phyloP scores from a whole-genome alignment of 2,888 invertebrate genomes.

The Yponomeuta malinellus region DNA sequence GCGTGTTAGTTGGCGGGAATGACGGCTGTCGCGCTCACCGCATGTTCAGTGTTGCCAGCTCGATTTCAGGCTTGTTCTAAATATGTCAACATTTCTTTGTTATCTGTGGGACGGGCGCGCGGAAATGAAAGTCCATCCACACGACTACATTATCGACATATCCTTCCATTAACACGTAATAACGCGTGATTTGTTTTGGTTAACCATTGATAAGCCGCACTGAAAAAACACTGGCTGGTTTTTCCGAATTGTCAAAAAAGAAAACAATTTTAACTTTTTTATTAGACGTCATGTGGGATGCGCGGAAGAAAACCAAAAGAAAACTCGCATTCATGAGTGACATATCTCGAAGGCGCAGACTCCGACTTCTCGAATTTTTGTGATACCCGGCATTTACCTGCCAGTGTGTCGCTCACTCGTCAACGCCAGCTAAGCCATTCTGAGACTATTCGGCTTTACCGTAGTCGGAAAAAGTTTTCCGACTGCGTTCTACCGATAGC shows the following conservation, averaged over 20 bases:
- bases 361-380: slow-evolving; percentile 19
- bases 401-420: slow-evolving; percentile 42
- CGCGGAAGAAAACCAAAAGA: slow-evolving; percentile 51
- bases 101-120: slow-evolving; percentile 64
- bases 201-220: not conserved
- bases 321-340: slow-evolving; percentile 60
- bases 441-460: slow-evolving; percentile 30
- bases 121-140: slow-evolving; percentile 73
- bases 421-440: slow-evolving; percentile 48
- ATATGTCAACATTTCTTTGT: slow-evolving; percentile 75
- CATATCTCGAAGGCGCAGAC: slow-evolving; percentile 57
- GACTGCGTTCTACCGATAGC: slow-evolving; percentile 51
- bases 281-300: slow-evolving; percentile 19
- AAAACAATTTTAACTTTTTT: slow-evolving; percentile 42
- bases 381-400: slow-evolving; percentile 50
- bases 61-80: slow-evolving; percentile 76
- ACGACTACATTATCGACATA: slow-evolving; percentile 59
- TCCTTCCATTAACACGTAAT: slow-evolving; percentile 51
- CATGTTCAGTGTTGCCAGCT: slow-evolving; percentile 43
- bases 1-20: slow-evolving; percentile 52
- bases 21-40: slow-evolving; percentile 60
- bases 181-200: slow-evolving; percentile 16
- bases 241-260: slow-evolving; percentile 21
- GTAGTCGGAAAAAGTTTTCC: slow-evolving; percentile 56
- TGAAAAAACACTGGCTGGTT: not conserved